Conservation (phyloP, 2,888 invertebrate genomes). For the Seira ritae region DNA sequence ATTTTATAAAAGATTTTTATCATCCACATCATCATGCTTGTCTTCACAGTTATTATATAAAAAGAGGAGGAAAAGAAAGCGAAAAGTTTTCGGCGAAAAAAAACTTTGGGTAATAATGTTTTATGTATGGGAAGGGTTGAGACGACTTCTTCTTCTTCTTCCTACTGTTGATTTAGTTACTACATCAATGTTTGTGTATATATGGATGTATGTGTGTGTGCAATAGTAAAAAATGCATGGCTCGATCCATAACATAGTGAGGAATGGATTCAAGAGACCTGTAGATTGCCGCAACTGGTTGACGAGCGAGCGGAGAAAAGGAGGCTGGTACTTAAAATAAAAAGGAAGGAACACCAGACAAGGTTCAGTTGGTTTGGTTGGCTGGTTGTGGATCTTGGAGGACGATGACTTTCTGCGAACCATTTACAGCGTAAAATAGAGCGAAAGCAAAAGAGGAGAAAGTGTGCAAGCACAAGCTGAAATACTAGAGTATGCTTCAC, state of each 20-base stretch:
- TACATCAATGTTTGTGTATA: too few relatives aligned
- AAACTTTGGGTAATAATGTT: slow-evolving; percentile 41
- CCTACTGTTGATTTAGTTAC: too few relatives aligned
- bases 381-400: slow-evolving; percentile 45
- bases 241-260: too few relatives aligned
- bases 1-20: slow-evolving; percentile 32
- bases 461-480: too few relatives aligned
- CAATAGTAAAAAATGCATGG: too few relatives aligned
- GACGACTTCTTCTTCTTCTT: too few relatives aligned
- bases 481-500: too few relatives aligned
- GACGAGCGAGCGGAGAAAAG: slow-evolving; percentile 53
- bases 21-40: slow-evolving; percentile 54
- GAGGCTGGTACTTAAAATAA: slow-evolving; percentile 63
- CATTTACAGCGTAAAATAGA: slow-evolving; percentile 36
- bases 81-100: slow-evolving; percentile 28
- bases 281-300: slow-evolving; percentile 66
- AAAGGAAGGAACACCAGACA: slow-evolving; percentile 55
- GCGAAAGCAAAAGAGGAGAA: slow-evolving; percentile 22
- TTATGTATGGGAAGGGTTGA: background rate
- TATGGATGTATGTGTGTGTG: too few relatives aligned
- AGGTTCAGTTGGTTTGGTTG: slow-evolving; percentile 60
- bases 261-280: slow-evolving; percentile 59
- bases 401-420: slow-evolving; percentile 63
- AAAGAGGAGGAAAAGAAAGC: slow-evolving; percentile 25
- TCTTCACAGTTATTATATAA: slow-evolving; percentile 59